Base-by-base conservation (phyloP, 2,113 vertebrate species). In the Electrona antarctica region DNA sequence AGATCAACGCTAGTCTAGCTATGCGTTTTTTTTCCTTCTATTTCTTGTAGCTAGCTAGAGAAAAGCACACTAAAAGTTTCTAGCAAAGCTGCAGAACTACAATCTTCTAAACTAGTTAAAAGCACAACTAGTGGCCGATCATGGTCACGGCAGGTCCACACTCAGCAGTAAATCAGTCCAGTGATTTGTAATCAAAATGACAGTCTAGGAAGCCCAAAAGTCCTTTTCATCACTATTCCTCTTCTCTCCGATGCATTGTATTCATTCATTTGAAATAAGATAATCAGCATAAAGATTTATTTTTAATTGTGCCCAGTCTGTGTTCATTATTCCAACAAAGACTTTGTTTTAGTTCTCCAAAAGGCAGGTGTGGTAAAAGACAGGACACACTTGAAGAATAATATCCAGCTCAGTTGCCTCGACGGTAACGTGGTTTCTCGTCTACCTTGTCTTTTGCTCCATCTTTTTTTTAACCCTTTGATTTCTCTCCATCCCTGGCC, bases 131-230 rank as follows among this genome's bases (percentile, higher is more conserved):
- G 78, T 71, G 89, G 84, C 77, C 73, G 10, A 69, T 15, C 62
- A 60, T 67, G 72, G 77, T 81, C 79, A 85, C 76, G 84, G 74
- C 75, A 89, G 85, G 82, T 52, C 77, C 62, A 73, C 48, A 50
- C 75, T 86, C 83, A 82, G 82, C 85, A 85, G 84, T 68, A 78
- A 41, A 68, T 65, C 55, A 77, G 73, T 88, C 80, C 88, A 90
- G 89, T 87, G 78, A 83, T 82, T 58, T 51, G 67, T 62, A 67
- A 79, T 71, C 72, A 77, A 58, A 86, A 71, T 13, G 70, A 73
- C 55, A 79, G 74, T 65, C 58, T 54, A 80, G 78, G 87, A 88
- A 90, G 85, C 86, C 69, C 83, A 81, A 73, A 73, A 73, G 70
- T 89, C 86, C 63, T 57, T 15, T 33, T 8, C 8, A 50, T 62